Evolutionary conservation across 1,140 invertebrate genomes (phyloP), one percentile per base, ranked within the genome.

Genomic region (Neodiprion pinetum): DNA sequence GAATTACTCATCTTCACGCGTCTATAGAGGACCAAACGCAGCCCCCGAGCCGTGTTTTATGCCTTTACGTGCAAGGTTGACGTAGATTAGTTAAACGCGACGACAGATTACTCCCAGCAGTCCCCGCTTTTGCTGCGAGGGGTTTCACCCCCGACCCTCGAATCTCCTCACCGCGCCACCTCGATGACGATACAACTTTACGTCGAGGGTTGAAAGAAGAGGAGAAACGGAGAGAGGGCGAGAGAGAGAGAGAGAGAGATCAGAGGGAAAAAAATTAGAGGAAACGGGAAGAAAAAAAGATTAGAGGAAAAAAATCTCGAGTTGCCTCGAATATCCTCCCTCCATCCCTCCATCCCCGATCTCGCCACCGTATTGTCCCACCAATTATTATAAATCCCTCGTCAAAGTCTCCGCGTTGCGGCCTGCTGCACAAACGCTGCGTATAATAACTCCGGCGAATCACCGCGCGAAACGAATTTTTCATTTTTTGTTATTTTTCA

Each of bases 41-140:
- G 53, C 11, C 53, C 53, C 53, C 28, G 28, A 40, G 2, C 11
- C 53, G 11, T 17, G 53, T 61, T 12, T 61, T 61, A 14, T 61
- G n/a, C n/a, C 3, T 17, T 17, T 61, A 14, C n/a, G n/a, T 17
- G 53, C n/a, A 17, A 61, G 53, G 53, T 61, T 61, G 53, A 61
- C 72, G 78, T 79, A 82, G 82, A 86, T 86, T 87, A 86, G 86
- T 86, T 86, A 86, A 86, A 86, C 78, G 78, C 71, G 77, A 74
- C 78, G 80, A 84, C 83, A 84, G 82, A 85, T 86, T 85, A 84
- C 81, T 83, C 72, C 76, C 83, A 80, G 82, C 67, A 65, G 68
- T 21, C 5, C 68, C 67, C 49, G 23, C 50, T 12, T 67, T 14
- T 70, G 17, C 17, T 40, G 72, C 65, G 47, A 48, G 72, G 48